These are phyloP conservation scores for Nasonovia ribisnigri DNA, from an alignment of 2,888 invertebrate genomes.

Conservation along the genomic window DNA sequence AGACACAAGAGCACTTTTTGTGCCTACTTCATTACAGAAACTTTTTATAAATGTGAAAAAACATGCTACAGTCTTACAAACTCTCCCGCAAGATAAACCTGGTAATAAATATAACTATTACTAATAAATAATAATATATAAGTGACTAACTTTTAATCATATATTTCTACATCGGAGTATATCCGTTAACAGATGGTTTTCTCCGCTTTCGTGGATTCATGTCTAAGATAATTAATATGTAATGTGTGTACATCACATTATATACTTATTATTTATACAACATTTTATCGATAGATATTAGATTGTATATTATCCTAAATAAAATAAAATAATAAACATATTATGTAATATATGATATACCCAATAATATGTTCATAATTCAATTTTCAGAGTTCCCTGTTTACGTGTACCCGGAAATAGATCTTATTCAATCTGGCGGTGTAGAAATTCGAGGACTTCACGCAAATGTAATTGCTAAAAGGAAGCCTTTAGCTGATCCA, in stretches of 20 bases:
- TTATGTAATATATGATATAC: not conserved
- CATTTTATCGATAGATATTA: not conserved
- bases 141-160: not conserved
- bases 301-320: not conserved
- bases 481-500: slow-evolving; percentile 79
- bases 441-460: slow-evolving; percentile 83
- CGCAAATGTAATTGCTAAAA: slow-evolving; percentile 81
- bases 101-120: slow-evolving; percentile 59
- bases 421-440: slow-evolving; percentile 77
- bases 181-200: not conserved
- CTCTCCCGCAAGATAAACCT: slow-evolving; percentile 67
- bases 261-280: not conserved
- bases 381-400: slow-evolving; percentile 70
- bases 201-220: not conserved
- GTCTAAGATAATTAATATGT: not conserved
- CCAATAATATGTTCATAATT: not conserved
- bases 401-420: slow-evolving; percentile 71
- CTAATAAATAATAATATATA: not conserved
- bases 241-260: not conserved
- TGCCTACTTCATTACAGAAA: slow-evolving; percentile 82
- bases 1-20: slow-evolving; percentile 78
- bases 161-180: not conserved
- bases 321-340: not conserved
- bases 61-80: slow-evolving; percentile 73
- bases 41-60: slow-evolving; percentile 78